A percentile compares a stretch with the other conserved stretches of the same genome.
These are phyloP conservation scores for Colletes latitarsis DNA, from an alignment of 1,140 invertebrate genomes.

Conservation along the genomic window DNA sequence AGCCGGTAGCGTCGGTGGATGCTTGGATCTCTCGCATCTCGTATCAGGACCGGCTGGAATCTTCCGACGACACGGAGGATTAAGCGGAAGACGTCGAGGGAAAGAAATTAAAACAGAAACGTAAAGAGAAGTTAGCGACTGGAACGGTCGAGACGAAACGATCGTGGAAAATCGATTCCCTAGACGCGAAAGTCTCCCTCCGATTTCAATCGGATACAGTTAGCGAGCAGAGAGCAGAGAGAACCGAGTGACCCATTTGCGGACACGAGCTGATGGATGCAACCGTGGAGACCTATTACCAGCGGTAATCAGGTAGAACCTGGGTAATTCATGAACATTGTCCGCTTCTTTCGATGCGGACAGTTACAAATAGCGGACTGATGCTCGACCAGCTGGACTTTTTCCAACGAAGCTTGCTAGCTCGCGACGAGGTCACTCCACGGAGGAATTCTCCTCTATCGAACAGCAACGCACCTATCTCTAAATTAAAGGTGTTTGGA, in stretches of 20 bases:
- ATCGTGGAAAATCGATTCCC: constrained; percentile 18
- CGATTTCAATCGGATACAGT: constrained; percentile 21
- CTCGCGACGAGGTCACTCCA: neutral
- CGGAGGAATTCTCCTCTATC: constrained; percentile 20
- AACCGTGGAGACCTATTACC: constrained; percentile 43
- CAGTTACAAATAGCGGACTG: constrained; percentile 32
- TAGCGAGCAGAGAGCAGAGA: neutral
- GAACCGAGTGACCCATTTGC: constrained; percentile 42
- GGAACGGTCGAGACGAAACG: neutral
- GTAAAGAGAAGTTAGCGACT: too few relatives aligned
- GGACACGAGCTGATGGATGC: constrained; percentile 26
- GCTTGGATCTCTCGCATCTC: constrained; percentile 14
- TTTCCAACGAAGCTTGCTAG: constrained; percentile 2
- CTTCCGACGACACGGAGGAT: constrained; percentile 4
- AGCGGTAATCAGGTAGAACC: constrained; percentile 2
- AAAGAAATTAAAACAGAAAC: neutral
- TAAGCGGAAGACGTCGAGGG: neutral
- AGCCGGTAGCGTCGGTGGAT: constrained; percentile 36
- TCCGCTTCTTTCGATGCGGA: constrained; percentile 28
- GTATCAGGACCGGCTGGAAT: constrained; percentile 4
- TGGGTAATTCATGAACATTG: constrained; percentile 24
- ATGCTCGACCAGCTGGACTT: constrained; percentile 10
- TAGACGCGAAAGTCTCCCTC: neutral
- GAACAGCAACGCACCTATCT: neutral
- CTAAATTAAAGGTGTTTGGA: too few relatives aligned